These are phyloP conservation scores for Aurelia sp. DNA, from an alignment of 30 jellyfish, hydroid and myxozoan species.

Conservation along the genomic window DNA sequence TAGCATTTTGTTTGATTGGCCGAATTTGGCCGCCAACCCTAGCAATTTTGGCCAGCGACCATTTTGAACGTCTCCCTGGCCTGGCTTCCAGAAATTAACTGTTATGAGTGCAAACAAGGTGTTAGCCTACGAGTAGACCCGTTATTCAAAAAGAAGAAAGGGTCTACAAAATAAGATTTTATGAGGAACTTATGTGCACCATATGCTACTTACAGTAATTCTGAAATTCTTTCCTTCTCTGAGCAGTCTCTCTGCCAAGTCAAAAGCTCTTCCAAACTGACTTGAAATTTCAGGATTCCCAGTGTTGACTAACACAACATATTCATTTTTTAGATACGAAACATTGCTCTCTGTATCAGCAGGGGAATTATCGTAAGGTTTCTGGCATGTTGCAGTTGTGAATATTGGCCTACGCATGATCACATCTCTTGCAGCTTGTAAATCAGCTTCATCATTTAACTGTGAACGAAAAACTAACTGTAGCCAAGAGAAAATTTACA, in stretches of 20 bases:
- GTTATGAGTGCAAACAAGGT: too few species aligned
- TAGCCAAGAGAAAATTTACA: not conserved
- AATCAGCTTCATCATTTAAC: slow-evolving; percentile 42
- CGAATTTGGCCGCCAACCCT: too few species aligned
- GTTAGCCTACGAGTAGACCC: too few species aligned
- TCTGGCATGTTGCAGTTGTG: slow-evolving; percentile 72
- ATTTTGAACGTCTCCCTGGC: too few species aligned
- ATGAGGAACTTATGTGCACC: too few species aligned
- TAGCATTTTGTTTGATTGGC: too few species aligned
- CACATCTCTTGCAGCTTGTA: slow-evolving; percentile 68
- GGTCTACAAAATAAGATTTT: too few species aligned
- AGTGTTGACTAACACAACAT: slow-evolving; percentile 77
- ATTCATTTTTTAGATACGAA: slow-evolving; percentile 45
- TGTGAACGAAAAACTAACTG: not conserved
- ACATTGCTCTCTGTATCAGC: not conserved
- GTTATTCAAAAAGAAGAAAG: too few species aligned
- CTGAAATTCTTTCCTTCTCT: slow-evolving; percentile 77
- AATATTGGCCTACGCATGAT: slow-evolving; percentile 72
- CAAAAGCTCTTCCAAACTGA: slow-evolving; percentile 71
- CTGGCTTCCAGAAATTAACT: too few species aligned
- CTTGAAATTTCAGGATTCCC: slow-evolving; percentile 69
- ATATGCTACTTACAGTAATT: slow-evolving; percentile 49
- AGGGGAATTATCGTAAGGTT: slow-evolving; percentile 31
- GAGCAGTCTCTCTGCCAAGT: slow-evolving; percentile 58
- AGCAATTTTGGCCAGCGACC: too few species aligned